phyloP scores from a whole-genome alignment of 2,888 invertebrate genomes.

The Druceiella hillmani region DNA sequence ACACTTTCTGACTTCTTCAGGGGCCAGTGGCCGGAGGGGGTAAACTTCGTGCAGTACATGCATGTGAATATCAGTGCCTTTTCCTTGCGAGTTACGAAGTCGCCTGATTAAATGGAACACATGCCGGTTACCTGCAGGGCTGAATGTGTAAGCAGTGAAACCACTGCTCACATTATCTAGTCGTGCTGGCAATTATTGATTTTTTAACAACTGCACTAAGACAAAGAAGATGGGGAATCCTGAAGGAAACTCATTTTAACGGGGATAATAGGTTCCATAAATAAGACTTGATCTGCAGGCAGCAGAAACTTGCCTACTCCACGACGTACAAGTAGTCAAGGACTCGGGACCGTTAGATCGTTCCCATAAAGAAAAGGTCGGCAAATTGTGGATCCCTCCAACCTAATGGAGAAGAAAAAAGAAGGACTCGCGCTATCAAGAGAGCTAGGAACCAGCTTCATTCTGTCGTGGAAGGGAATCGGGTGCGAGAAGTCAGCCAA shows the following conservation, averaged over 20 bases:
- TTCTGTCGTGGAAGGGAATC: too few species aligned
- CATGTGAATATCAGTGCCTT: conserved; percentile 29
- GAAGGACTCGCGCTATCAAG: too few species aligned
- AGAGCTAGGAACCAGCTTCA: too few species aligned
- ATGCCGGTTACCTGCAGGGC: conserved; percentile 23
- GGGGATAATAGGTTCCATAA: conserved; percentile 27
- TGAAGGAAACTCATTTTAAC: conserved; percentile 23
- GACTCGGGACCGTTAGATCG: conserved; percentile 25
- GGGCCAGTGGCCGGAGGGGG: too few species aligned
- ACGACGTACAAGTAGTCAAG: conserved; percentile 31
- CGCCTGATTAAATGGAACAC: conserved; percentile 22
- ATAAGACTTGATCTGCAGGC: conserved; percentile 28
- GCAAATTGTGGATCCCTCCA: conserved; percentile 23
- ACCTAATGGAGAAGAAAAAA: conserved; percentile 21
- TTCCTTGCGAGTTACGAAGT: conserved; percentile 25
- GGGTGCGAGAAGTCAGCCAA: too few species aligned
- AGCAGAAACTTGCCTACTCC: conserved; percentile 24
- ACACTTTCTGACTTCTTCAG: too few species aligned
- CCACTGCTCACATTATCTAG: conserved; percentile 28
- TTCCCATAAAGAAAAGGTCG: conserved; percentile 24
- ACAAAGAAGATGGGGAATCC: too few species aligned
- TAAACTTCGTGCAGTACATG: conserved; percentile 29
- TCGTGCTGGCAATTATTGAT: conserved; percentile 24
- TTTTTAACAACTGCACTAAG: too few species aligned
- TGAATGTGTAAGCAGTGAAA: conserved; percentile 25